Conservation (phyloP, 2,888 invertebrate species). For the Apamea epomidion region DNA sequence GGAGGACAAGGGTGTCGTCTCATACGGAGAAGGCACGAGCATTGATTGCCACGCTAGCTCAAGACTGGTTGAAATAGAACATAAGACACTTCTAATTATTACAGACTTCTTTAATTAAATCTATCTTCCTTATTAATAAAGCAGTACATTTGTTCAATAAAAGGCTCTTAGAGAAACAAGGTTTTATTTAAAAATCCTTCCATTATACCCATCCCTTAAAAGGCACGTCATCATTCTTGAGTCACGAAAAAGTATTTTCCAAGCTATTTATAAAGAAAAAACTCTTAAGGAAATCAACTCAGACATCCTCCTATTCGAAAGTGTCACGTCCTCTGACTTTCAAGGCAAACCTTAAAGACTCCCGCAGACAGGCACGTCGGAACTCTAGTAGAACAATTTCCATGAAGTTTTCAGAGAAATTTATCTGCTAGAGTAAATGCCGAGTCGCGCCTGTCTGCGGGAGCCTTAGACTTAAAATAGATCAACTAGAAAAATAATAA, state of each 20-base stretch:
- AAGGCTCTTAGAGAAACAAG: neutral
- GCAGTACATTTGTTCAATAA: neutral
- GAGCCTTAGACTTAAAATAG: slow-evolving; percentile 3
- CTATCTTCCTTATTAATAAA: neutral
- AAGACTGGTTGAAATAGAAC: neutral
- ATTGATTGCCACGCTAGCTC: no score
- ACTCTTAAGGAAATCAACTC: slow-evolving; percentile 40
- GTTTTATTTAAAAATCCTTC: neutral
- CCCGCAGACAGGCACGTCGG: neutral
- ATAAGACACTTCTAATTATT: neutral
- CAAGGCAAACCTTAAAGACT: neutral
- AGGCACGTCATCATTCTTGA: neutral
- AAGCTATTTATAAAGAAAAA: slow-evolving; percentile 20
- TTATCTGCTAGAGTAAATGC: neutral
- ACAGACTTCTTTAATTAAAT: neutral
- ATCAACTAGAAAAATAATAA: neutral
- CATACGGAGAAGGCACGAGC: neutral
- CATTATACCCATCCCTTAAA: neutral
- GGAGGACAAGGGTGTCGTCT: neutral
- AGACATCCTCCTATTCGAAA: slow-evolving; percentile 32
- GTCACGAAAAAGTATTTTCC: neutral
- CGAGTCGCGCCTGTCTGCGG: neutral
- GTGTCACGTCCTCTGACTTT: slow-evolving; percentile 13
- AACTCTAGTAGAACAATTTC: neutral
- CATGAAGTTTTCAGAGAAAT: neutral